Conservation (phyloP, 2,113 vertebrate species). For the Takifugu bimaculatus region DNA sequence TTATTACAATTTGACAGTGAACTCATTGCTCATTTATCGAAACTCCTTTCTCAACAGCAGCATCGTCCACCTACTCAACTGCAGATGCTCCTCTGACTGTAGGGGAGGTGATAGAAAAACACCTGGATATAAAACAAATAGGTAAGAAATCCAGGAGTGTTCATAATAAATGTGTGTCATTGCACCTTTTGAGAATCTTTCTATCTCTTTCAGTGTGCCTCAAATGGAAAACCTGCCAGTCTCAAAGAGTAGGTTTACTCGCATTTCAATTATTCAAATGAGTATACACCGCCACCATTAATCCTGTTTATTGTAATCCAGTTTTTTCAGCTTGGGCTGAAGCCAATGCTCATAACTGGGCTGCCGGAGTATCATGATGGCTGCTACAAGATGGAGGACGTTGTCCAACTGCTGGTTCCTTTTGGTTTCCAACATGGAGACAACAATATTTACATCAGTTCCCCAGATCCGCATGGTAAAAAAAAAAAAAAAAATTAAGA, state of each 20-base stretch:
- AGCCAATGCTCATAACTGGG: slow-evolving; percentile 1
- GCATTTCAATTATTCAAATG: too few relatives aligned
- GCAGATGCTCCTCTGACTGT: not conserved
- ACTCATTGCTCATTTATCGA: too few relatives aligned
- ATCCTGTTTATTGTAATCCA: not conserved
- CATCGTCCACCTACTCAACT: not conserved
- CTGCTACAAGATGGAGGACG: slow-evolving; percentile 33
- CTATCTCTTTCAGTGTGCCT: not conserved
- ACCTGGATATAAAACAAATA: accelerated
- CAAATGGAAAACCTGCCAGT: not conserved
- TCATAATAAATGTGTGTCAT: not conserved
- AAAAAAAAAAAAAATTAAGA: not conserved
- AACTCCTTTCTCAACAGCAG: not conserved
- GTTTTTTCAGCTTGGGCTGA: accelerated
- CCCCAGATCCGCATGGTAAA: slow-evolving; percentile 27
- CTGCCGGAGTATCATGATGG: not conserved
- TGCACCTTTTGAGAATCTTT: not conserved
- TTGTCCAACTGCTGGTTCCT: not conserved
- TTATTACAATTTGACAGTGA: too few relatives aligned
- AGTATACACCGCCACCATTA: not conserved
- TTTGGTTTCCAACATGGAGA: slow-evolving; percentile 2
- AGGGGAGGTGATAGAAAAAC: not conserved
- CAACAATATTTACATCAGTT: slow-evolving; percentile 5
- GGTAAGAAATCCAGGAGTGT: slow-evolving; percentile 2
- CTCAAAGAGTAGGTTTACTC: slow-evolving; percentile 25